Base-by-base conservation (phyloP, 1,140 invertebrate genomes). In the Sinella curviseta region DNA sequence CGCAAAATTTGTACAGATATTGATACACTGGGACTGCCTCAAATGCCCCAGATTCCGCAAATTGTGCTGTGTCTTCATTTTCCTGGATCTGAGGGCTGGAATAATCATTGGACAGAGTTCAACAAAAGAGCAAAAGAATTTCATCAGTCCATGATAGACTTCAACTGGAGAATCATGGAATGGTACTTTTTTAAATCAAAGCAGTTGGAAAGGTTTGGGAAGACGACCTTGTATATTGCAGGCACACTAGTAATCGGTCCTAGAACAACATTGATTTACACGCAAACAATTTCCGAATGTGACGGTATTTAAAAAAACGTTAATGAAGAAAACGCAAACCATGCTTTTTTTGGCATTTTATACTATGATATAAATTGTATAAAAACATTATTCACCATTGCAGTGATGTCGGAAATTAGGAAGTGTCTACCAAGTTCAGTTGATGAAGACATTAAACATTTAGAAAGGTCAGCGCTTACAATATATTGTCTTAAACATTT, bases 111-210 rank as follows among this genome's bases (percentile, higher is more conserved):
- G 65, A 31, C 31, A 14, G 31, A 33, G 30, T 70, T 70, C n/a
- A 30, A 33, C 31, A 70, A 33, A 33, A 70, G 31, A n/a, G 28
- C 31, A 3, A 70, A 33, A 33, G 65, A 70, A 24, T 70, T 70
- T 70, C 65, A 70, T 30, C 26, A 33, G 24, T 8, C 65, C 30
- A 70, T 70, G 65, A 70, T 70, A 31, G 65, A 70, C 30, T 70
- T 31, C 65, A 70, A 70, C 65, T 70, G 31, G 2, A 70, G 31
- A 70, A 12, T 70, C 3, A 17, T 70, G 65, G 31, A 70, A 16
- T 70, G 65, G 65, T 70, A 70, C 65, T 12, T 14, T 4, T n/a
- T 70, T 3, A 70, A 70, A n/a, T 70, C 65, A 12, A 70, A 31
- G 31, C 65, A 70, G 31, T 30, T 70, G 3, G 28, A 70, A 30